Evolutionary conservation across 2,888 invertebrate genomes (phyloP).

Genomic region (Leptarthrus brevirostris): DNA sequence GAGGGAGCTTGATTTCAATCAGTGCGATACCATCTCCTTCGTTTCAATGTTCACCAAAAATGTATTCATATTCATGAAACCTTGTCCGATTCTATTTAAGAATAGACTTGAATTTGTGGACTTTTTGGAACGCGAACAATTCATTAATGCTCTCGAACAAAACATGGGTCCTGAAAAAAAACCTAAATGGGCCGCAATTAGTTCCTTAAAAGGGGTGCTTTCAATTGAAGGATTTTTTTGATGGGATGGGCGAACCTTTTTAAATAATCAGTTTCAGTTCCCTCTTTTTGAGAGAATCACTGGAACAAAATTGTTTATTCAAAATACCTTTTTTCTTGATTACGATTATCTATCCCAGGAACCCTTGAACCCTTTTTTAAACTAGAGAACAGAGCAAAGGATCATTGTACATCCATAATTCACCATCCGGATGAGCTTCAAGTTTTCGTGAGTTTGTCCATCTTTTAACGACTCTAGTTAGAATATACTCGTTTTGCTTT

Average conservation of each 20-base stretch:
- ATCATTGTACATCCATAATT: slow-evolving; percentile 40
- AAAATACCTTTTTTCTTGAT: slow-evolving; percentile 40
- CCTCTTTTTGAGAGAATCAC: neutral
- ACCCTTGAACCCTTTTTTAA: neutral
- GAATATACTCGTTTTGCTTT: slow-evolving; percentile 8
- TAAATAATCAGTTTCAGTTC: slow-evolving; percentile 36
- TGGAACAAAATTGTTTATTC: slow-evolving; percentile 5
- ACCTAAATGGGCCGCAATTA: slow-evolving; percentile 36
- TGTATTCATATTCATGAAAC: slow-evolving; percentile 3
- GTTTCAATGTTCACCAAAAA: neutral
- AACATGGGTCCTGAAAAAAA: slow-evolving; percentile 7
- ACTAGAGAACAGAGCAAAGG: neutral
- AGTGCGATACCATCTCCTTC: slow-evolving; percentile 23
- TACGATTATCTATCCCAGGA: slow-evolving; percentile 27
- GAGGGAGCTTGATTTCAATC: slow-evolving; percentile 10
- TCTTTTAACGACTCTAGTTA: slow-evolving; percentile 33
- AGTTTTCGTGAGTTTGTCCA: slow-evolving; percentile 30
- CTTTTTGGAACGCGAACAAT: slow-evolving; percentile 16
- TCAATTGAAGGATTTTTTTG: slow-evolving; percentile 26
- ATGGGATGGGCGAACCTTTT: slow-evolving; percentile 10
- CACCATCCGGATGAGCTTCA: slow-evolving; percentile 2
- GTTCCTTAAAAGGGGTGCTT: slow-evolving; percentile 21
- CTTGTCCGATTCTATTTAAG: slow-evolving; percentile 28
- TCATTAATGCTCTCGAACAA: slow-evolving; percentile 22
- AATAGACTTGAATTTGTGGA: slow-evolving; percentile 21